Evolutionary conservation across 2,797 vertebrate species (phyloP).

Genomic region (Melanogrammus aeglefinus): DNA sequence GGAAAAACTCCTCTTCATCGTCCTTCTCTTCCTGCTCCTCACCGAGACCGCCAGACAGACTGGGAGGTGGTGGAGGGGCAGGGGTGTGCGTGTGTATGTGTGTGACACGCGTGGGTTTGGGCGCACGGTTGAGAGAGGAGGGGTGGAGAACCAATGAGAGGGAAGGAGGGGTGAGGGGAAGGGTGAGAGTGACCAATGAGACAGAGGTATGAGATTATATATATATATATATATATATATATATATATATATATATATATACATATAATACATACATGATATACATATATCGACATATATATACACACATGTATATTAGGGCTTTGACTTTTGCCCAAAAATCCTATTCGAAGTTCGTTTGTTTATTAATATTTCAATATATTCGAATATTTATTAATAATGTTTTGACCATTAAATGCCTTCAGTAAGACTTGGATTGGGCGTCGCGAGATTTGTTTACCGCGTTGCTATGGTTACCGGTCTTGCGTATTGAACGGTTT

Average conservation of each 20-base stretch:
- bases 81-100: background rate
- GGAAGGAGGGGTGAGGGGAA: background rate
- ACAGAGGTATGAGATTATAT: background rate
- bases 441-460: too few relatives aligned
- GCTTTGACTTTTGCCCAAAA: too few relatives aligned
- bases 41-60: slow-evolving; percentile 54
- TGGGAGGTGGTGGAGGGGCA: slow-evolving; percentile 61
- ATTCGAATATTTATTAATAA: too few relatives aligned
- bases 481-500: too few relatives aligned
- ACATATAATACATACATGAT: background rate
- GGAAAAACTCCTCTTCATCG: slow-evolving; percentile 55
- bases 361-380: too few relatives aligned
- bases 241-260: background rate
- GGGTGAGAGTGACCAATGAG: background rate
- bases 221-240: background rate
- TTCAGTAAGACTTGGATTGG: too few relatives aligned
- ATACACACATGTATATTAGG: background rate
- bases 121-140: background rate
- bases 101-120: background rate
- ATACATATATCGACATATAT: background rate
- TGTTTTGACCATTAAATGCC: too few relatives aligned
- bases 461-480: too few relatives aligned
- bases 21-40: slow-evolving; percentile 63
- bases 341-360: too few relatives aligned
- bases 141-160: background rate